A percentile compares a stretch with the other conserved stretches of the same genome.
Conservation (phyloP, 64 coral and sea anemone species). For the Catalaphyllia jardinei region DNA sequence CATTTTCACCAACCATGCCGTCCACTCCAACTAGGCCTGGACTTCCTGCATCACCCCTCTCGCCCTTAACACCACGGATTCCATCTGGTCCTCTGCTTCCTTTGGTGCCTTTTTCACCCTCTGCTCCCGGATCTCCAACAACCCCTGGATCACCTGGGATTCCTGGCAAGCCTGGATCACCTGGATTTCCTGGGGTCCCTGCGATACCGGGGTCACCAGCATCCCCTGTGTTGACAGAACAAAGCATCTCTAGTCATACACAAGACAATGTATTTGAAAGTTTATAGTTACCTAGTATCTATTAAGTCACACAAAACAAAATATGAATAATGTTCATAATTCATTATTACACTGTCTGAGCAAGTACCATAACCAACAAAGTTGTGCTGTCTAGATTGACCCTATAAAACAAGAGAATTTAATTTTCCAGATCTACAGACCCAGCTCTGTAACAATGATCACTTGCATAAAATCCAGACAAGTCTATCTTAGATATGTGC, state of each 20-base stretch:
- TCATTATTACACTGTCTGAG: too few species aligned
- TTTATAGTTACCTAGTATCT: too few species aligned
- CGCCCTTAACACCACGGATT: not conserved
- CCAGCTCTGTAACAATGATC: too few species aligned
- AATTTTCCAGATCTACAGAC: too few species aligned
- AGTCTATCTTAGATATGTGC: too few species aligned
- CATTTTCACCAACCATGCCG: conserved; percentile 35
- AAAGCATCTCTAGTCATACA: not conserved
- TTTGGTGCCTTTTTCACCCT: conserved; percentile 51
- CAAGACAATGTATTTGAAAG: too few species aligned
- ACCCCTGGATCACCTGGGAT: conserved; percentile 12
- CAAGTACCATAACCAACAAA: too few species aligned
- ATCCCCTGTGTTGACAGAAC: not conserved
- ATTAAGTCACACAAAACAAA: too few species aligned
- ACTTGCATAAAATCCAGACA: too few species aligned
- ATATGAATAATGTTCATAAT: too few species aligned
- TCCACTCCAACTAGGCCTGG: not conserved
- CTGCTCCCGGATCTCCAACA: conserved; percentile 39
- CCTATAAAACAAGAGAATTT: too few species aligned
- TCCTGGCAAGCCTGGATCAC: conserved; percentile 29
- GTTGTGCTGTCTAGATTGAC: too few species aligned
- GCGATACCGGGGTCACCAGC: not conserved
- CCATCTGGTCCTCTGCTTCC: conserved; percentile 49
- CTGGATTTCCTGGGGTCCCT: not conserved
- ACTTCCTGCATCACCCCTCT: conserved; percentile 12